Conservation (phyloP, 2,888 invertebrate genomes). For the Drosophila kanekoi region DNA sequence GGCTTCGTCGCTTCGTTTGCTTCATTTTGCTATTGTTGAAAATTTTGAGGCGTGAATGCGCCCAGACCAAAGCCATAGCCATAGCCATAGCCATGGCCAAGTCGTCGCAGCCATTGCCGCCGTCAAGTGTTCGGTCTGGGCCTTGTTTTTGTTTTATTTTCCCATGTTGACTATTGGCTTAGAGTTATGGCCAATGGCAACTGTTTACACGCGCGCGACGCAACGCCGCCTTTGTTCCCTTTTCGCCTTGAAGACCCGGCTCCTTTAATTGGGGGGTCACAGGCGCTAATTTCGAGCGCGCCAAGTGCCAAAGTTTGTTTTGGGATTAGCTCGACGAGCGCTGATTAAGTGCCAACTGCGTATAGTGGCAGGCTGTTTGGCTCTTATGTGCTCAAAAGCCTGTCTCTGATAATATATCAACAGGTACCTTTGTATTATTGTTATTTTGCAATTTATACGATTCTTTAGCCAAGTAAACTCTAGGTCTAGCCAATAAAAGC, state of each 20-base stretch:
- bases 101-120: slow-evolving; percentile 12
- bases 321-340: slow-evolving; percentile 44
- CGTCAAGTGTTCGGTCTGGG: slow-evolving; percentile 62
- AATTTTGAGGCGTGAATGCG: slow-evolving; percentile 72
- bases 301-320: slow-evolving; percentile 47
- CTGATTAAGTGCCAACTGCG: slow-evolving; percentile 37
- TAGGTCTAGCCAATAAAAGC: too few species aligned
- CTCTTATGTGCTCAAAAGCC: not conserved
- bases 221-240: slow-evolving; percentile 36
- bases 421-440: slow-evolving; percentile 1
- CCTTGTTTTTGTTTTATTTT: slow-evolving; percentile 74
- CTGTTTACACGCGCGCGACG: slow-evolving; percentile 62
- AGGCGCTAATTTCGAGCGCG: slow-evolving; percentile 55
- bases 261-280: slow-evolving; percentile 73
- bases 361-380: not conserved
- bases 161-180: slow-evolving; percentile 79
- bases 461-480: too few species aligned
- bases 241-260: slow-evolving; percentile 20
- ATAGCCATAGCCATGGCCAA: not conserved
- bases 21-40: slow-evolving; percentile 80
- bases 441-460: not conserved
- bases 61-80: slow-evolving; percentile 8
- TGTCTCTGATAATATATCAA: slow-evolving; percentile 5
- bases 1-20: slow-evolving; percentile 82
- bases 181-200: slow-evolving; percentile 76